phyloP scores from a whole-genome alignment of 2,113 vertebrate genomes.

The Dunckerocampus dactyliophorus region DNA sequence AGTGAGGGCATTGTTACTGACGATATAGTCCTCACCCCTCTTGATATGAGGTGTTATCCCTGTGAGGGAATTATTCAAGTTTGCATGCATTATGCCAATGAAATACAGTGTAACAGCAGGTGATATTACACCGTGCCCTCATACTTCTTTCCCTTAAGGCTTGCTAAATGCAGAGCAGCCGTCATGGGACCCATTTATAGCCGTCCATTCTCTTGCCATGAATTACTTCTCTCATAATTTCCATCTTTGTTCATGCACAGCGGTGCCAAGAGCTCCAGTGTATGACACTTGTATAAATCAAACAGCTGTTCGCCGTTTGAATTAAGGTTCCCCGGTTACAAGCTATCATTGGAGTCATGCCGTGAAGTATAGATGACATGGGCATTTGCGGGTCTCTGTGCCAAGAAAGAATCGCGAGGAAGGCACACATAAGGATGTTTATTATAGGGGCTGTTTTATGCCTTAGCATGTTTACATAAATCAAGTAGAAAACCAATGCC shows the following conservation, averaged over 20 bases:
- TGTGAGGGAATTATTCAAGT: slow-evolving; percentile 8
- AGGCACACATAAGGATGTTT: slow-evolving; percentile 34
- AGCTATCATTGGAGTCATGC: slow-evolving; percentile 22
- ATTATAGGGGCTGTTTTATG: slow-evolving; percentile 41
- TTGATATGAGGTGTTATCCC: neutral
- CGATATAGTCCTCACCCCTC: neutral
- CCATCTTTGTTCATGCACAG: slow-evolving; percentile 49
- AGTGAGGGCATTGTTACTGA: neutral
- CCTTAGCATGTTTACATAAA: slow-evolving; percentile 35
- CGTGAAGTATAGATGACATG: slow-evolving; percentile 29
- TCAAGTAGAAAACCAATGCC: slow-evolving; percentile 29
- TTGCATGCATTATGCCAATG: slow-evolving; percentile 22
- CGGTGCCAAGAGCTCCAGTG: slow-evolving; percentile 32
- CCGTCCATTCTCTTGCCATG: slow-evolving; percentile 51
- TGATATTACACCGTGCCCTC: slow-evolving; percentile 44
- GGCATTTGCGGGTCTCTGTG: slow-evolving; percentile 1
- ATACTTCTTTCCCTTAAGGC: slow-evolving; percentile 36
- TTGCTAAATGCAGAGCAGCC: slow-evolving; percentile 36
- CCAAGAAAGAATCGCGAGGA: slow-evolving; percentile 28
- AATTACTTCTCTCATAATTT: slow-evolving; percentile 57
- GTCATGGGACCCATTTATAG: slow-evolving; percentile 52
- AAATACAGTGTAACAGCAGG: slow-evolving; percentile 33
- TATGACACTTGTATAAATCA: slow-evolving; percentile 55
- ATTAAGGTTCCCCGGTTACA: slow-evolving; percentile 42
- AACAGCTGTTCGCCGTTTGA: slow-evolving; percentile 33